Evolutionary conservation across 2,113 vertebrate species (phyloP), one percentile per base, ranked within the genome.

Genomic region (Raja brachyura): DNA sequence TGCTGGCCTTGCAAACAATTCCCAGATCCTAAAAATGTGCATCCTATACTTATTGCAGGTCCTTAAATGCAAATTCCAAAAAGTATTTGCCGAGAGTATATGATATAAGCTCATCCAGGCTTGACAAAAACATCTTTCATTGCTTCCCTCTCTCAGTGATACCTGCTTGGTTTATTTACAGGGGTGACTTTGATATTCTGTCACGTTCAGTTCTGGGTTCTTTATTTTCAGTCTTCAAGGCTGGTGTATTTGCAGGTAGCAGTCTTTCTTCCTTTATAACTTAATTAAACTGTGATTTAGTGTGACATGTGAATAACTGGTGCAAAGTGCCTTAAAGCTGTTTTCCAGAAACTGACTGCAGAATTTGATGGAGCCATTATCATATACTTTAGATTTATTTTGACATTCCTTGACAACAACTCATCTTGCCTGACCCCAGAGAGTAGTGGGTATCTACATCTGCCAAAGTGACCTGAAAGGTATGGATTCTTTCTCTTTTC

Each of bases 221-320:
- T 85, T n/a, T 85, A 61, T 85, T 85, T 85, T 25, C 81, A n/a
- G 22, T 28, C 54, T 54, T 85, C 56, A 20, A 59, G 48, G 20
- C 20, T 11, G 54, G 7, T n/a, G n/a, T 66, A 5, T 4, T 85
- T 85, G 25, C 81, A 61, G 39, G 22, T 25, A 14, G 54, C 25
- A n/a, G 25, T 61, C 22, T 59, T n/a, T n/a, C 13, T 61, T 85
- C 56, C 9, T 61, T 48, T 5, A 7, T 25, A 28, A 61, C 81
- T 85, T 25, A 28, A 85, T 61, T 85, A 85, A 48, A 61, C 81
- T 85, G 81, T 28, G 56, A n/a, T 85, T 85, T 59, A 85, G 22
- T 61, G 56, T 28, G 54, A n/a, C 81, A 85, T n/a, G 10, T 59
- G 2, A 81, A 28, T n/a, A 85, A 28, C 54, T 28, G 54, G 81